These are phyloP conservation scores for Serranus cabrilla DNA, from an alignment of 2,797 vertebrate genomes.

Conservation along the genomic window DNA sequence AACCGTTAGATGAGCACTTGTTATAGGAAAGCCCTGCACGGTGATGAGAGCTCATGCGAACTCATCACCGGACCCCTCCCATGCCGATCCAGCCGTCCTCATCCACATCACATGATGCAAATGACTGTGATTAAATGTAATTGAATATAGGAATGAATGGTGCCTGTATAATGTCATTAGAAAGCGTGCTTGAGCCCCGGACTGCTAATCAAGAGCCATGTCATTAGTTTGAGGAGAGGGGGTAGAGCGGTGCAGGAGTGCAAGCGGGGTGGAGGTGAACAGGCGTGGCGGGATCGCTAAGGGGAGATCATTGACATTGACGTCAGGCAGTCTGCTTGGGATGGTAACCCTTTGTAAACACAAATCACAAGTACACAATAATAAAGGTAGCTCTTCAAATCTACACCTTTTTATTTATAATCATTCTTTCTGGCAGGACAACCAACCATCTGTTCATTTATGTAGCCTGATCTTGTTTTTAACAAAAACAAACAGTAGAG, in stretches of 20 bases:
- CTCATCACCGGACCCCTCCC: slow-evolving; percentile 52
- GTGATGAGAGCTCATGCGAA: slow-evolving; percentile 31
- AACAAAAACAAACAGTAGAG: neutral
- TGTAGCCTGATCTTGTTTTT: neutral
- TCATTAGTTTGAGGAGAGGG: slow-evolving; percentile 67
- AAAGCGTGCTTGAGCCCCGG: slow-evolving; percentile 70
- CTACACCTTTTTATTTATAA: neutral
- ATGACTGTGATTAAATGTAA: slow-evolving; percentile 87
- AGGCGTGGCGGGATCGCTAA: slow-evolving; percentile 40
- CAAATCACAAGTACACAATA: slow-evolving; percentile 17
- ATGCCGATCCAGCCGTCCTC: slow-evolving; percentile 34
- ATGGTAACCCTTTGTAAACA: slow-evolving; percentile 65
- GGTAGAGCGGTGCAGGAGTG: slow-evolving; percentile 15
- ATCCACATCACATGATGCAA: slow-evolving; percentile 84
- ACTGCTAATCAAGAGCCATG: slow-evolving; percentile 76
- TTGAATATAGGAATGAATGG: slow-evolving; percentile 88
- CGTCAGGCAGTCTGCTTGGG: slow-evolving; percentile 68
- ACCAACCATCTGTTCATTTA: neutral
- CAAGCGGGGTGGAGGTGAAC: slow-evolving; percentile 43
- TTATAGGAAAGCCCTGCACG: slow-evolving; percentile 39
- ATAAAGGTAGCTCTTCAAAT: neutral
- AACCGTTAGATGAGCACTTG: slow-evolving; percentile 36
- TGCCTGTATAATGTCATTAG: slow-evolving; percentile 84
- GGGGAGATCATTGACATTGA: slow-evolving; percentile 69
- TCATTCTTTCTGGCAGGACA: slow-evolving; percentile 2